Evolutionary conservation across 2,888 invertebrate genomes (phyloP), one percentile per base, ranked within the genome.

Genomic region (Ophioninae sp.): DNA sequence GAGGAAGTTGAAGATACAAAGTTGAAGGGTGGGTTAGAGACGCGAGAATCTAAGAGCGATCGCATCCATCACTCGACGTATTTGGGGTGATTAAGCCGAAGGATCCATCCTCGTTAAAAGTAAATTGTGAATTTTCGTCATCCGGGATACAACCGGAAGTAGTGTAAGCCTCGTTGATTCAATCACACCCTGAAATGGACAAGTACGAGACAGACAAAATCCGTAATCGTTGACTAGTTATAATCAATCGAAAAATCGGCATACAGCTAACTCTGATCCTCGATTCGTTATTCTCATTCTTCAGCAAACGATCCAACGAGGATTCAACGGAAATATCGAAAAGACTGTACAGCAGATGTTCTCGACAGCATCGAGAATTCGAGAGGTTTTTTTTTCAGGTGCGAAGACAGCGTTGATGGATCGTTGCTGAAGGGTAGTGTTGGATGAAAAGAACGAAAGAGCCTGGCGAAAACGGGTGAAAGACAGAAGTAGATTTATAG

Each of bases 31-130:
- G 69, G 51, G 44, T 78, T 79, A 65, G 75, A 72, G 63, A 65
- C 22, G 65, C n/a, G 56, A 77, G 80, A 82, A 77, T 82, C 69
- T 59, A 44, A 61, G 64, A 84, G 72, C 82, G 79, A 71, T 82
- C 88, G 82, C 90, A 89, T 91, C 90, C 88, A 91, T 91, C 89
- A 90, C 88, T 85, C 86, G 88, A 87, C 86, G 67, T 44, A 58
- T 87, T 84, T 85, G 85, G 85, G 83, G 87, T 90, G 89, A 90
- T 91, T 90, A 90, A 51, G 10, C 39, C 58, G 17, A 23, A 59
- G 58, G 9, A 22, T 22, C 30, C 44, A 5, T 51, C 41, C 44
- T 23, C 9, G 9, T 6, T 3, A 20, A 9, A 1, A 20, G 20
- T 0, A 51, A 51, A 51, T 51, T 17, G 17, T 5, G 17, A 51